phyloP scores from a whole-genome alignment of 2,888 invertebrate genomes.

The Bimastos eiseni region DNA sequence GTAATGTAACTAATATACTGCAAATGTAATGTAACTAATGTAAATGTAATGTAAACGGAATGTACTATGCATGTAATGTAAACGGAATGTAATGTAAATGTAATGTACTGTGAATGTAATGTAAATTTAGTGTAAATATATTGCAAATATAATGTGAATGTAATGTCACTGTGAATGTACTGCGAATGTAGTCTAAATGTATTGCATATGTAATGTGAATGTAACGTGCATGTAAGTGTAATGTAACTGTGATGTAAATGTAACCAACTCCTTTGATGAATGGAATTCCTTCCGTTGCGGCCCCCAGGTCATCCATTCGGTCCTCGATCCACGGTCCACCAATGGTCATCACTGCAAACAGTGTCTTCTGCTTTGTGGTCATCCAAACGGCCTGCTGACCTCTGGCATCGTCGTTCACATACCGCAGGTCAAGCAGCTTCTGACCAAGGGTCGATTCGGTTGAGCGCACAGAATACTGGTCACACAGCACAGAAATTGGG shows the following conservation, averaged over 20 bases:
- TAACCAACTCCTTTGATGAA: not conserved
- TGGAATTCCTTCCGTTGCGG: not conserved
- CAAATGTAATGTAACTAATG: no score
- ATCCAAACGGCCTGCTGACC: conserved; percentile 47
- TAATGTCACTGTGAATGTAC: no score
- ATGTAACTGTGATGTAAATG: not conserved
- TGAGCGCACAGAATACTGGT: conserved; percentile 52
- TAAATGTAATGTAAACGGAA: no score
- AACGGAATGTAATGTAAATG: no score
- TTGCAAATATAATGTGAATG: no score
- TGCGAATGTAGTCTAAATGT: no score
- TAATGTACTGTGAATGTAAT: no score
- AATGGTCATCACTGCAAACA: conserved; percentile 52
- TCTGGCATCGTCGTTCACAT: conserved; percentile 56
- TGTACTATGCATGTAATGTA: no score
- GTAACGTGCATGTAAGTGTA: no score
- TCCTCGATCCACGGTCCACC: conserved; percentile 55
- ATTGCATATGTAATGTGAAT: no score
- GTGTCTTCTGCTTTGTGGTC: conserved; percentile 50
- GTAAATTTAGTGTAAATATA: no score
- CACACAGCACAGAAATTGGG: not conserved
- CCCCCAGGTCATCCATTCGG: conserved; percentile 44
- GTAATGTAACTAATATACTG: no score
- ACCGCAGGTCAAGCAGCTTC: conserved; percentile 77
- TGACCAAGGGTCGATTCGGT: conserved; percentile 76